Evolutionary conservation across 2,113 vertebrate genomes (phyloP), one percentile per base, ranked within the genome.

Genomic region (Coptodon bakossiorum): DNA sequence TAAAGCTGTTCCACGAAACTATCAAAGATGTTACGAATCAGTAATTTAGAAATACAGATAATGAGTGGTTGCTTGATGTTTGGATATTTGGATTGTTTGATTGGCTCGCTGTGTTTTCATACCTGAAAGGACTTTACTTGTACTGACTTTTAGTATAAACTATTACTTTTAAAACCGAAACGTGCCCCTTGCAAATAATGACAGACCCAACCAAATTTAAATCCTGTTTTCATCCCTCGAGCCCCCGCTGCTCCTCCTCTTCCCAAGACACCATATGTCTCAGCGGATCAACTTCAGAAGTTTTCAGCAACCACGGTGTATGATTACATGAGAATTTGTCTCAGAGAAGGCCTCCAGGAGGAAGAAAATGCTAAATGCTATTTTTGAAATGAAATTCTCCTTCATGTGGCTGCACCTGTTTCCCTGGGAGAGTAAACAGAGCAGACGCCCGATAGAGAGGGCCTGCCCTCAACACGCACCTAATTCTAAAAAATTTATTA

Each of bases 401-500:
- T 98, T 98, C 97, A 97, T 98, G 97, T 96, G 96, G 94, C 96
- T 97, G 97, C 98, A 99, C 98, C 98, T 99, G 98, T 98, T 97
- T 97, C 95, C 94, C 97, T 96, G 96, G 96, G 97, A 98, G 98
- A 97, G 97, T 97, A 95, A 97, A 97, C 97, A 96, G 97, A 98
- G 96, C 97, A 98, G 98, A 98, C 97, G 97, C 97, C 97, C 97
- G 96, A 97, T 96, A 92, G 97, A 97, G 95, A 96, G 96, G 96
- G 96, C 96, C 96, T 96, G 91, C 96, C 97, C 96, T 97, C 96
- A 96, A 97, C 92, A 97, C 97, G 97, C 97, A 98, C 97, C 97
- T 97, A 97, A 96, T 97, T 97, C 97, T 99, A 97, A 99, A 99
- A 99, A 98, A 99, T 99, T 99, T 98, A 99, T 99, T 97, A 98